These are phyloP conservation scores for Heterodera carotae DNA, from an alignment of 1,140 invertebrate genomes.

Conservation along the genomic window DNA sequence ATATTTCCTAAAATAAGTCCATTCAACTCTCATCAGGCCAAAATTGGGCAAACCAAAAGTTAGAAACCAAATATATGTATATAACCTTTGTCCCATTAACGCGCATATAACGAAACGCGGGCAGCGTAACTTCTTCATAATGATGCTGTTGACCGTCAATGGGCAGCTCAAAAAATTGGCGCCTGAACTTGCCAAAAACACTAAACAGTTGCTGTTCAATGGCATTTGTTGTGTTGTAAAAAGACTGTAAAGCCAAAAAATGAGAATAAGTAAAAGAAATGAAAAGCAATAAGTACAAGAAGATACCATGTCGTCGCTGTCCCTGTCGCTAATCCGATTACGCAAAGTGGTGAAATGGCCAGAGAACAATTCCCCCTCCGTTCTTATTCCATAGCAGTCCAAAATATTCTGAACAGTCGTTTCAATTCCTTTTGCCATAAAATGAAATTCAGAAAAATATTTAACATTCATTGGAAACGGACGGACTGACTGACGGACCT, in stretches of 20 bases:
- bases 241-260: conserved; percentile 35
- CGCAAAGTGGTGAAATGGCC: conserved; percentile 41
- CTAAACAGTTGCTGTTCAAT: conserved; percentile 47
- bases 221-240: conserved; percentile 46
- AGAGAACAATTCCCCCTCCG: conserved; percentile 57
- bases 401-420: conserved; percentile 51
- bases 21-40: too few relatives aligned
- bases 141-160: conserved; percentile 26
- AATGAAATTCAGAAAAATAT: too few relatives aligned
- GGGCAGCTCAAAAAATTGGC: conserved; percentile 39
- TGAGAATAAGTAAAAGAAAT: not conserved
- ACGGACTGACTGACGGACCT: conserved; percentile 16
- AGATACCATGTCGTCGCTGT: conserved; percentile 46
- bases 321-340: conserved; percentile 49
- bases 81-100: conserved; percentile 20
- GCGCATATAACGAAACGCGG: conserved; percentile 16
- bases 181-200: conserved; percentile 38
- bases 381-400: conserved; percentile 56
- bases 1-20: conserved; percentile 38
- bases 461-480: too few relatives aligned
- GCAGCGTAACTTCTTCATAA: conserved; percentile 41
- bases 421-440: too few relatives aligned
- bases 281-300: not conserved
- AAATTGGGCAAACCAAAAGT: not conserved
- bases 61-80: not conserved